Evolutionary conservation across 64 coral and sea anemone species (phyloP).

Genomic region (Montipora efflorescens): DNA sequence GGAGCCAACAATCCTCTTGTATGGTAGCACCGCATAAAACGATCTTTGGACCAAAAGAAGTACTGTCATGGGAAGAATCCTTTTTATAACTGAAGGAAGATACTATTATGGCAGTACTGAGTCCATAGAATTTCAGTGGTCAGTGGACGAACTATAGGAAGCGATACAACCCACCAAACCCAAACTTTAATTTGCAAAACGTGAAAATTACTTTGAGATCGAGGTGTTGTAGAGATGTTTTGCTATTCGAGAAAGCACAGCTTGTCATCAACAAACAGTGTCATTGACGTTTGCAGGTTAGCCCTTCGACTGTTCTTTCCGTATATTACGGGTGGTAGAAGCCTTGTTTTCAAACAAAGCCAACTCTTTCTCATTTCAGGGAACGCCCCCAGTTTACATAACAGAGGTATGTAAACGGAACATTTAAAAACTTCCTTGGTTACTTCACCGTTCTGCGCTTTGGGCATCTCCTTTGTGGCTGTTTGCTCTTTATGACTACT

Average conservation of each 20-base stretch:
- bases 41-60: background rate
- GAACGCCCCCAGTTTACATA: background rate
- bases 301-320: background rate
- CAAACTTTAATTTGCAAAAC: background rate
- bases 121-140: too few relatives aligned
- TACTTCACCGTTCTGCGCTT: too few relatives aligned
- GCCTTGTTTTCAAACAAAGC: too few relatives aligned
- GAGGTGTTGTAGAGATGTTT: background rate
- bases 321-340: background rate
- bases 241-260: background rate
- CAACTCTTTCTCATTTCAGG: too few relatives aligned
- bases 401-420: background rate
- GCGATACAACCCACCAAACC: background rate
- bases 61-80: background rate
- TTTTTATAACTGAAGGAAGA: background rate
- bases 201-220: constrained; percentile 10
- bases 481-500: background rate
- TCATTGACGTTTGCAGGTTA: background rate
- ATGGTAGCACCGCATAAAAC: background rate
- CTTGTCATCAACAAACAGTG: background rate
- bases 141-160: background rate
- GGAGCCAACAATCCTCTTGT: background rate
- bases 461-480: too few relatives aligned
- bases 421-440: background rate
- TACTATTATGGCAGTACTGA: too few relatives aligned